A percentile compares a stretch with the other conserved stretches of the same genome.
phyloP scores from a whole-genome alignment of 1,140 invertebrate genomes.

The Caenorhabditis brenneri region DNA sequence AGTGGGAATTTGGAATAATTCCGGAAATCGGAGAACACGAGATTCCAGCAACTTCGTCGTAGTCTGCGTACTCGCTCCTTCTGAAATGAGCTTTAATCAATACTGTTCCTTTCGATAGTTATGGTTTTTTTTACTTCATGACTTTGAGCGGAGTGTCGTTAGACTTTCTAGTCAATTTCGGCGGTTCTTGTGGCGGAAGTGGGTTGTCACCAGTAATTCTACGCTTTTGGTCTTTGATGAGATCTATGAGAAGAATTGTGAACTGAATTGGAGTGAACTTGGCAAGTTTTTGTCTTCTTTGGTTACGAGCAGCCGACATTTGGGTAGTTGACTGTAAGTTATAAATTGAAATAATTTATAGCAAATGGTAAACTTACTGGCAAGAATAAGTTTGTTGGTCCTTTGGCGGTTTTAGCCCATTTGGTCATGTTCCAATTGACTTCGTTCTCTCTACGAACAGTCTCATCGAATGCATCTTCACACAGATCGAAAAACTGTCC shows the following conservation, averaged over 20 bases:
- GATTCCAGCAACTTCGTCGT: slow-evolving; percentile 1
- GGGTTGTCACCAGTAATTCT: slow-evolving; percentile 18
- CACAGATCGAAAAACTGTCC: slow-evolving; percentile 8
- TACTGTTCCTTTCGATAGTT: neutral
- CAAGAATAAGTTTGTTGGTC: slow-evolving; percentile 27
- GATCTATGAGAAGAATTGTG: slow-evolving; percentile 23
- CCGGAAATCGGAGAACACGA: slow-evolving; percentile 2
- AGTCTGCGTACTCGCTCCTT: neutral
- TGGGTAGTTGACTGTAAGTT: neutral
- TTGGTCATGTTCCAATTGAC: slow-evolving; percentile 24
- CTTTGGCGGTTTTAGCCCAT: slow-evolving; percentile 27
- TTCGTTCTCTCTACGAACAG: slow-evolving; percentile 15
- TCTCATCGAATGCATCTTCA: slow-evolving; percentile 22
- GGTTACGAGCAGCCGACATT: slow-evolving; percentile 20
- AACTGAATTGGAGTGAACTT: slow-evolving; percentile 30
- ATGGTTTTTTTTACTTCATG: neutral
- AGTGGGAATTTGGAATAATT: neutral
- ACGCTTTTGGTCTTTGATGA: slow-evolving; percentile 12
- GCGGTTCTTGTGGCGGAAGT: neutral
- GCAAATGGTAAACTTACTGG: neutral
- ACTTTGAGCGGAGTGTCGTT: neutral
- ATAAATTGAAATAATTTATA: neutral
- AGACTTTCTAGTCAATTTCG: neutral
- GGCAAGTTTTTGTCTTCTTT: slow-evolving; percentile 38
- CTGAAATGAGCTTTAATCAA: neutral